Evolutionary conservation across 1,140 invertebrate species (phyloP).

Genomic region (Leguminivora glycinivorella): DNA sequence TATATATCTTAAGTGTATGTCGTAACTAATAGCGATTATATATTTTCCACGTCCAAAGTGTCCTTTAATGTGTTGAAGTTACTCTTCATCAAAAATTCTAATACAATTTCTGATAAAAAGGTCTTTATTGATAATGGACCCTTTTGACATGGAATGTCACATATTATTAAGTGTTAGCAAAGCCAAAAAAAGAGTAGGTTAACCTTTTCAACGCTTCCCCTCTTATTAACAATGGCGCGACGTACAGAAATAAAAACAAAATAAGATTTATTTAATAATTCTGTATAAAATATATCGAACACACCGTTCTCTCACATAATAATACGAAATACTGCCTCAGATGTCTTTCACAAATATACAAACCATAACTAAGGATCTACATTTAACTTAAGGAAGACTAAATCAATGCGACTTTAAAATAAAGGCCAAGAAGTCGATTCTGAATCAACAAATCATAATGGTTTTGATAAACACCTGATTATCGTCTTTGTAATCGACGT

Average conservation of each 20-base stretch:
- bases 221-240: neutral
- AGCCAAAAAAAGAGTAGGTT: neutral
- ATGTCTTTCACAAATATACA: constrained; percentile 72
- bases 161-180: neutral
- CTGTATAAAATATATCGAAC: constrained; percentile 39
- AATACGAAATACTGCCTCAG: constrained; percentile 73
- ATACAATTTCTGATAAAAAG: no score
- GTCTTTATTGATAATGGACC: no score
- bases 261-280: neutral
- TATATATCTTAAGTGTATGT: constrained; percentile 3
- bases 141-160: no score
- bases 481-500: no score
- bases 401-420: constrained; percentile 14
- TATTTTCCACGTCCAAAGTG: no score
- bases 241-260: neutral
- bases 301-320: constrained; percentile 38
- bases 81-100: no score
- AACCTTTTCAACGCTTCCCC: no score
- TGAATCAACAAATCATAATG: no score
- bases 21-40: neutral
- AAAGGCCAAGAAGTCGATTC: neutral
- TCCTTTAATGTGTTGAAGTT: no score
- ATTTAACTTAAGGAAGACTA: constrained; percentile 39
- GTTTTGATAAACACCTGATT: no score
- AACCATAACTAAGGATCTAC: constrained; percentile 38